Conservation (phyloP, 2,888 invertebrate genomes). For the Lithophane leautieri region DNA sequence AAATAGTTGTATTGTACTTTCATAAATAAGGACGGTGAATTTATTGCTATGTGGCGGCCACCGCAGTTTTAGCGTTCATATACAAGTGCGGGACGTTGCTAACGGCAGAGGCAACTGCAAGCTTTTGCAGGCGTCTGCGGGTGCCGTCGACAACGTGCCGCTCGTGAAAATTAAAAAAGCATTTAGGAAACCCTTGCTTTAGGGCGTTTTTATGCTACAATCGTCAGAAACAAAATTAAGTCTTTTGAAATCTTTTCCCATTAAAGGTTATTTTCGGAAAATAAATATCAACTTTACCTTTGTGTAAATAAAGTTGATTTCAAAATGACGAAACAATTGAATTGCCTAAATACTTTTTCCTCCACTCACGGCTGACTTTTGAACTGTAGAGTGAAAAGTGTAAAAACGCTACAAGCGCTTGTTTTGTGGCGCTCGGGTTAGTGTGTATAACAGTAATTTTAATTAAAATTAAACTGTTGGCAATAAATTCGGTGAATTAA, state of each 20-base stretch:
- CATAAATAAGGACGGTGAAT: background rate
- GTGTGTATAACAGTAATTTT: slow-evolving; percentile 43
- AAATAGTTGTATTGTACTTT: background rate
- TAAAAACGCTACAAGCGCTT: background rate
- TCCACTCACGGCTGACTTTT: background rate
- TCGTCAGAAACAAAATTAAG: background rate
- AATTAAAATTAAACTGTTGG: slow-evolving; percentile 50
- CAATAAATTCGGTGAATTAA: slow-evolving; percentile 46
- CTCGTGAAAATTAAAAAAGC: too few relatives aligned
- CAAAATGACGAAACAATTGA: background rate
- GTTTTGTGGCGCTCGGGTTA: slow-evolving; percentile 14
- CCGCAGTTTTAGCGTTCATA: background rate
- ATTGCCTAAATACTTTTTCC: too few relatives aligned
- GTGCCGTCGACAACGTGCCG: too few relatives aligned
- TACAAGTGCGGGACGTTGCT: too few relatives aligned
- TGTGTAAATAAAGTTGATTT: background rate
- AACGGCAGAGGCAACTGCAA: too few relatives aligned
- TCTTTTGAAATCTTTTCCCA: background rate
- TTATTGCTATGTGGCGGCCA: too few relatives aligned
- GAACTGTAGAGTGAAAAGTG: background rate
- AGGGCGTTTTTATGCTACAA: background rate
- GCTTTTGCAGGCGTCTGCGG: too few relatives aligned
- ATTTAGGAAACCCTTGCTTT: background rate
- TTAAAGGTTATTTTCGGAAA: background rate
- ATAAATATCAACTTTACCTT: background rate